Conservation (phyloP, 2,797 vertebrate species). For the Serranus cabrilla region DNA sequence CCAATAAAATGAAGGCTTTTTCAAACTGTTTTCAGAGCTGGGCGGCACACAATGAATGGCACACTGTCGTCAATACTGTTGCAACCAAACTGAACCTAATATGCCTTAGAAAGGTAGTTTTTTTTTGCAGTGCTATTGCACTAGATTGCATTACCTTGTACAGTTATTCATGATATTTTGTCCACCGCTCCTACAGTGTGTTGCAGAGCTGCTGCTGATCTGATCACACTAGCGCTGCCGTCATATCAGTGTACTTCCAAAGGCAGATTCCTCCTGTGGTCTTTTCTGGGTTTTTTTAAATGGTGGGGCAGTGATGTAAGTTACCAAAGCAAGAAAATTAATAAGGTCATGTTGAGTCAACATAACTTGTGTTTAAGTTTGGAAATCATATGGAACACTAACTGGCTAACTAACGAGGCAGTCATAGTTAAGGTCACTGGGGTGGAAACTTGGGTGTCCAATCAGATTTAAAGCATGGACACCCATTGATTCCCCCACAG, state of each 20-base stretch:
- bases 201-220: slow-evolving; percentile 23
- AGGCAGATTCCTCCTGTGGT: no score
- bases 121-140: slow-evolving; percentile 50
- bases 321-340: no score
- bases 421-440: no score
- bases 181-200: slow-evolving; percentile 34
- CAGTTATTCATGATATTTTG: slow-evolving; percentile 42
- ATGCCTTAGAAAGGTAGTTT: slow-evolving; percentile 12
- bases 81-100: slow-evolving; percentile 33
- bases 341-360: no score
- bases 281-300: no score
- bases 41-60: slow-evolving; percentile 11
- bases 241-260: not conserved
- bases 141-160: slow-evolving; percentile 53
- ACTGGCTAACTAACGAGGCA: no score
- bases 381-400: no score
- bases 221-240: slow-evolving; percentile 16
- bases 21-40: slow-evolving; percentile 13
- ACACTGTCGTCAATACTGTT: slow-evolving; percentile 30
- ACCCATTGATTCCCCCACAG: no score
- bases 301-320: no score
- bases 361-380: no score
- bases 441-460: no score
- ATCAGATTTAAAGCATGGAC: no score
- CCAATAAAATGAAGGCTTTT: slow-evolving; percentile 20